A percentile compares a stretch with the other conserved stretches of the same genome.
phyloP scores from a whole-genome alignment of 2,888 invertebrate genomes.

The Cryptus viduatorius region DNA sequence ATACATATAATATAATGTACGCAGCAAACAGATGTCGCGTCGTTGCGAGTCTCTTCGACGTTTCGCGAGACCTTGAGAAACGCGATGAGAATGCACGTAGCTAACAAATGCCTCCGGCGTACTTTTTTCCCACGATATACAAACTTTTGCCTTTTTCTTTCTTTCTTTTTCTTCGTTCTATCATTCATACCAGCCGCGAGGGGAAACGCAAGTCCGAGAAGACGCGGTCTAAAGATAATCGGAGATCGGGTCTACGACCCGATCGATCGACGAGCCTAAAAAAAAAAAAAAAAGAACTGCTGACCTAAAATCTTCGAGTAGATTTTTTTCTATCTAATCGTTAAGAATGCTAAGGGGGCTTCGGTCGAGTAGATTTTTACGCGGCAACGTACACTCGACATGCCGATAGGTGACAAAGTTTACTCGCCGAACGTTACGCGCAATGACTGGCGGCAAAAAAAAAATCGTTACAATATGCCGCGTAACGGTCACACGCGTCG shows the following conservation, averaged over 20 bases:
- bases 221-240: slow-evolving; percentile 1
- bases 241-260: slow-evolving; percentile 5
- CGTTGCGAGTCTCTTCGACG: slow-evolving; percentile 19
- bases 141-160: slow-evolving; percentile 1
- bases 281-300: slow-evolving; percentile 9
- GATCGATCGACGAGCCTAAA: slow-evolving; percentile 47
- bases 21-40: slow-evolving; percentile 19
- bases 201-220: background rate
- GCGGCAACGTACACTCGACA: background rate
- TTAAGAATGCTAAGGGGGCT: background rate
- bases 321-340: slow-evolving; percentile 11
- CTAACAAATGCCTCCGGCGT: background rate
- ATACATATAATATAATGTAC: slow-evolving; percentile 40
- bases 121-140: slow-evolving; percentile 24
- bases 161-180: background rate
- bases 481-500: slow-evolving; percentile 5
- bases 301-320: slow-evolving; percentile 36
- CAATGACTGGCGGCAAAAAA: background rate
- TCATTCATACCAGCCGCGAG: slow-evolving; percentile 14
- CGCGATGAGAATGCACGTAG: slow-evolving; percentile 7
- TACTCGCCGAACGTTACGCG: slow-evolving; percentile 2
- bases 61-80: slow-evolving; percentile 15
- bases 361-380: background rate
- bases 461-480: background rate
- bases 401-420: background rate